Evolutionary conservation across 2,797 vertebrate genomes (phyloP), one percentile per base, ranked within the genome.

Genomic region (Notoglanidium macrostoma): DNA sequence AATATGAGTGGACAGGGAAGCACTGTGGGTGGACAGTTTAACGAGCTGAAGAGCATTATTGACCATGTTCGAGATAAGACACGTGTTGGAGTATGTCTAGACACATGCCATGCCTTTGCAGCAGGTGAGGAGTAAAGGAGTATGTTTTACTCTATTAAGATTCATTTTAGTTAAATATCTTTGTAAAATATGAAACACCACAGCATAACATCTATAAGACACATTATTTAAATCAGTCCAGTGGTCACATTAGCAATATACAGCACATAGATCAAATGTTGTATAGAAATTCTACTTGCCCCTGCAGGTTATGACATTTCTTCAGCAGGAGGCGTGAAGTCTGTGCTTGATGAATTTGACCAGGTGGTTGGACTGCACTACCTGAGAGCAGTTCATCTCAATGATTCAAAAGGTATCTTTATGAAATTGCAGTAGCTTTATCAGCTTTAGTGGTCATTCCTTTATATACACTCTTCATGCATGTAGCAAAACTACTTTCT

Each of bases 1-100:
- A 96, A 97, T 91, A 97, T 97, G 96, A 93, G 96, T 35, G 94
- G 96, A 87, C 96, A 96, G 89, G 96, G 96, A 86, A 95, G 80
- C 81, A 96, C 96, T 0, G 89, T 97, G 72, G 95, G 96, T 0
- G 95, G 96, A 0, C 90, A 92, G 51, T 96, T 96, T 92, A 91
- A 90, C 8, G 96, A 97, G 91, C 93, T 97, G 61, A 95, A 86
- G 92, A 91, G 91, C 90, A 96, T 97, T 91, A 95, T 96, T 85
- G 94, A 96, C 91, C 91, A 68, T 86, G 94, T 97, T 88, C 93
- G 91, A 59, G 96, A 97, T 92, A 94, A 96, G 91, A 94, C 86
- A 88, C 94, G 96, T 35, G 93, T 96, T 0, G 96, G 94, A 44
- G 94, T 96, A 86, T 96, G 96, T 93, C 92, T 96, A 89, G 96